Base-by-base conservation (phyloP, 2,113 vertebrate species). In the Seriola rivoliana region DNA sequence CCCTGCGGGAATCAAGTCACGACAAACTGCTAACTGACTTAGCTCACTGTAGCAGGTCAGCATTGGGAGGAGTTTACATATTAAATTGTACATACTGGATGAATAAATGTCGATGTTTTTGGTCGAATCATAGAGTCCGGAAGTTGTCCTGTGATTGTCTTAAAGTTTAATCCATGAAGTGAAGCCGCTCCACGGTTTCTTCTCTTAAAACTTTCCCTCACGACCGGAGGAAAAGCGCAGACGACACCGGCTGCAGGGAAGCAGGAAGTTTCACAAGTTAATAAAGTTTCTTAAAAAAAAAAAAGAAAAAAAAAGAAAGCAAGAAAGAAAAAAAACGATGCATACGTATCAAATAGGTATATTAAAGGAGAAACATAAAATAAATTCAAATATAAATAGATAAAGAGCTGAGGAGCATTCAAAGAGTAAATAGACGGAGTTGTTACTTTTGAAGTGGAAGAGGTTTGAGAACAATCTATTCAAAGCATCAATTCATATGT, bases 81-180 rank as follows among this genome's bases (percentile, higher is more conserved):
- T 2, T 23, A 5, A 78, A 54, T 11, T 5, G 38, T 7, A 87
- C 88, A 1, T 25, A 86, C 89, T 40, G 48, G 52, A 67, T 1
- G 5, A 38, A 21, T 60, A 10, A 75, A 78, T 66, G 12, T 55
- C 4, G 17, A 1, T 5, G 68, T 72, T 83, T 73, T 17, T 9
- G 8, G 67, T 75, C 21, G 52, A 79, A 69, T 72, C 88, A 92
- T 88, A 85, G 81, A 86, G 81, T 86, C 85, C 70, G 0, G 25
- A 21, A 0, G 29, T 25, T 63, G 23, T 57, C 29, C 10, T 38
- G 6, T 1, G 40, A 2, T 4, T 0, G 25, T 50, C 5, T 55
- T 9, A 2, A 54, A 54, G 58, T 32, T 11, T 16, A 42, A 1
- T 19, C 62, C 81, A 38, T 36, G 11, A 17, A 60, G 10, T 14